These are phyloP conservation scores for Pinctada fucata DNA, from an alignment of 2,888 invertebrate genomes.

Conservation along the genomic window DNA sequence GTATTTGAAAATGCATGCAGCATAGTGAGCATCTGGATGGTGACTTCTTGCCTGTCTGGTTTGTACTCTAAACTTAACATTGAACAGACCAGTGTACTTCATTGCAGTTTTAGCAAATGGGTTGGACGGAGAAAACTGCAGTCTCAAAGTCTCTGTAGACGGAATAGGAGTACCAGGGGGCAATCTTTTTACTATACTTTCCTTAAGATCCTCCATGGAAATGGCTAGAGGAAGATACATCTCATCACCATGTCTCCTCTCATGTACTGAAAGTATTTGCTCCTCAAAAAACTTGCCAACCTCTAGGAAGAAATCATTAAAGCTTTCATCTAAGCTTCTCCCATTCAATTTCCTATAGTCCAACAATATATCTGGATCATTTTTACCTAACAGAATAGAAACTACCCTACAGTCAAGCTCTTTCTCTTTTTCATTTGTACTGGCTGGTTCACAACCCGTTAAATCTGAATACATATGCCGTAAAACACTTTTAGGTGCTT, in stretches of 20 bases:
- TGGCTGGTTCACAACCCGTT: conserved; percentile 10
- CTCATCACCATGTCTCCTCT: conserved; percentile 35
- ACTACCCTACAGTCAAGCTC: background rate
- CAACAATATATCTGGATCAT: conserved; percentile 27
- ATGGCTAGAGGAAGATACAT: conserved; percentile 38
- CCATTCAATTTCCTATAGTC: conserved; percentile 32
- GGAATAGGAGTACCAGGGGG: conserved; percentile 33
- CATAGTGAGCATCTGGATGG: conserved; percentile 33
- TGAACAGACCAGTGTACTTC: conserved; percentile 23
- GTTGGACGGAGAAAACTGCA: conserved; percentile 35
- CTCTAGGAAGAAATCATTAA: conserved; percentile 28
- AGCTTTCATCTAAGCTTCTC: conserved; percentile 23
- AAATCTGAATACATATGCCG: conserved; percentile 28
- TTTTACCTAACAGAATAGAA: conserved; percentile 8
- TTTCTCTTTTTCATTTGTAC: background rate
- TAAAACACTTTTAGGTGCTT: conserved; percentile 28
- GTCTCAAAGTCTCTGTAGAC: conserved; percentile 10
- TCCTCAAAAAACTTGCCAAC: conserved; percentile 32
- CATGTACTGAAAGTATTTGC: conserved; percentile 26
- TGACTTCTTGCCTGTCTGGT: conserved; percentile 22
- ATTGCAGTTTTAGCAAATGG: conserved; percentile 28
- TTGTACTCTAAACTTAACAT: conserved; percentile 39
- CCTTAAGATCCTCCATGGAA: conserved; percentile 26
- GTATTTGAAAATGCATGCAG: conserved; percentile 17
- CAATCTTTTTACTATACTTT: conserved; percentile 22